Base-by-base conservation (phyloP, 2,888 invertebrate species). In the Pocota personata region DNA sequence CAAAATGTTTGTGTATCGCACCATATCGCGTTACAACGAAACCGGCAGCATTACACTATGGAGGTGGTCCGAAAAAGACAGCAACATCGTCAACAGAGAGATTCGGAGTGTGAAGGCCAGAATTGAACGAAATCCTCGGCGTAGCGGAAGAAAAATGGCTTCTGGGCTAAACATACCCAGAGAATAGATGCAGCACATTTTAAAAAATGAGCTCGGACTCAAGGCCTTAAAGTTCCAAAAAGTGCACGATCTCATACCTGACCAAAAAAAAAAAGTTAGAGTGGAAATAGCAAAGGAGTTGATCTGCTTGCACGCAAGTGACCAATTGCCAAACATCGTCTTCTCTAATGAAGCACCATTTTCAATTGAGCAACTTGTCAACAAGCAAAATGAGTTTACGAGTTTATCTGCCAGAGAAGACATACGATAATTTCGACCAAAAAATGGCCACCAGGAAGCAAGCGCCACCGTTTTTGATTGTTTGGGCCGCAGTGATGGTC, bases 131-230 rank as follows among this genome's bases (percentile, higher is more conserved):
- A 75, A 80, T 73, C 67, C 67, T 32, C 60, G 50, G 10, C 60
- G 50, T 32, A 58, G 66, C 46, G 50, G 30, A 14, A 66, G 40
- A 19, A 37, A 69, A 78, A 62, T 79, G 46, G 64, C 72, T 16
- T 46, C 46, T 14, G 67, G 75, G 46, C 67, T 75, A 30, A 73
- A 80, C 7, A 50, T 80, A 73, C 58, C 72, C 16, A 43, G 43
- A 21, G 21, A 57, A 32, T 48, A 37, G 50, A 73, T 72, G 19
- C 16, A 37, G 46, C 35, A 43, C 21, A 73, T 73, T 55, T 43
- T 64, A 27, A 40, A 80, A 75, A 67, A 80, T 80, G 52, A 73
- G 32, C 32, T 66, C 16, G 30, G 55, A 52, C 24, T 60, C 48
- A 69, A 69, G n/a, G 27, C 52, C 8, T 71, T n/a, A 14, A 62